Conservation (phyloP, 1,140 invertebrate genomes). For the Brachionus manjavacas region DNA sequence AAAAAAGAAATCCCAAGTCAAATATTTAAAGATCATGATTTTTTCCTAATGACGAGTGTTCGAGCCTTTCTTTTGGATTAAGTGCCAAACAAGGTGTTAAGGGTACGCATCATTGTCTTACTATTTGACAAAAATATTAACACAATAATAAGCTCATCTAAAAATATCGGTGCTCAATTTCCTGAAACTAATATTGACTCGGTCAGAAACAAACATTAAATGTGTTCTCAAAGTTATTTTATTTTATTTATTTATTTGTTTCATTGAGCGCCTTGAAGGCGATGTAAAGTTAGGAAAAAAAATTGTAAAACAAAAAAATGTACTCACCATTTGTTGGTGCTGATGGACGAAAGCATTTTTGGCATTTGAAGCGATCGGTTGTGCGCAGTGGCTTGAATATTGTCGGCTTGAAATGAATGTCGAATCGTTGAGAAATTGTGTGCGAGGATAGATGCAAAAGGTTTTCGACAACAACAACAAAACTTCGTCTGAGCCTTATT, state of each 20-base stretch:
- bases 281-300: too few species aligned
- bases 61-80: slow-evolving; percentile 12
- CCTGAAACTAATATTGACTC: slow-evolving; percentile 27
- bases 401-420: background rate
- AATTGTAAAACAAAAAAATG: too few species aligned
- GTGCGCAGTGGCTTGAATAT: background rate
- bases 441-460: background rate
- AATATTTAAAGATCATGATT: slow-evolving; percentile 38
- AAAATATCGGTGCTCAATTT: slow-evolving; percentile 32
- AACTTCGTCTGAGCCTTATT: slow-evolving; percentile 6
- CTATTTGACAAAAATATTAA: slow-evolving; percentile 30
- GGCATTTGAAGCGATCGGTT: background rate
- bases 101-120: slow-evolving; percentile 4
- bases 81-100: slow-evolving; percentile 8
- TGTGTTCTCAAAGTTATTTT: too few species aligned
- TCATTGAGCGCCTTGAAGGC: too few species aligned
- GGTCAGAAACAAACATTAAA: background rate
- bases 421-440: background rate
- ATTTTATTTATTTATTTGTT: too few species aligned
- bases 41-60: slow-evolving; percentile 19
- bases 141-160: background rate
- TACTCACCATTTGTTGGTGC: background rate
- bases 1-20: background rate
- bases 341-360: background rate
- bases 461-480: background rate